Conservation (phyloP, 2,797 vertebrate genomes). For the Nannoperca obscura region DNA sequence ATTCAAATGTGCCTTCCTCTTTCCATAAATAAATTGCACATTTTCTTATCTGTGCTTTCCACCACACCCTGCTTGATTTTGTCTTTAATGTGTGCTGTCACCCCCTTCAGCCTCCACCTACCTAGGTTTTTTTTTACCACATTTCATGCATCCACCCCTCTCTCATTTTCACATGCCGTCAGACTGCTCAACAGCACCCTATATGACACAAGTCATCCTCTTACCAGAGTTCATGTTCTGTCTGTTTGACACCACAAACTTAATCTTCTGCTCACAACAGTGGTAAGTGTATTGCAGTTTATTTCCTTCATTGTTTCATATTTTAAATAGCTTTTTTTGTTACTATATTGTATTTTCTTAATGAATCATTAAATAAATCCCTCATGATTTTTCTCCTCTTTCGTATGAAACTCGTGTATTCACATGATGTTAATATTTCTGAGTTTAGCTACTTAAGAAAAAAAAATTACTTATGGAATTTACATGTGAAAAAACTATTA, state of each 20-base stretch:
- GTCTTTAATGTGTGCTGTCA: constrained; percentile 42
- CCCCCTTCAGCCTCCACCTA: constrained; percentile 30
- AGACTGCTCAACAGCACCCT: neutral
- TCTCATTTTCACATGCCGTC: constrained; percentile 6
- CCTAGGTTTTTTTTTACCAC: constrained; percentile 9
- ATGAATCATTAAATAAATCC: neutral
- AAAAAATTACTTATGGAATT: neutral
- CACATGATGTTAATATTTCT: neutral
- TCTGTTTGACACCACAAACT: neutral
- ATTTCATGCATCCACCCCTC: constrained; percentile 36
- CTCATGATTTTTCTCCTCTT: neutral
- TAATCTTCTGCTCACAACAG: constrained; percentile 9
- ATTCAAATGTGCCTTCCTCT: constrained; percentile 47
- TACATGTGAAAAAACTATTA: neutral
- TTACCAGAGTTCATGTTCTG: neutral
- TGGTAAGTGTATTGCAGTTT: constrained; percentile 46
- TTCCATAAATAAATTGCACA: constrained; percentile 32
- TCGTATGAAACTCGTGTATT: neutral
- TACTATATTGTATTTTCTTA: neutral
- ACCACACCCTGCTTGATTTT: constrained; percentile 32
- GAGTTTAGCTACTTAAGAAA: neutral
- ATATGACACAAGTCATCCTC: constrained; percentile 11
- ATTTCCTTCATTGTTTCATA: neutral
- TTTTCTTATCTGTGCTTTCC: constrained; percentile 15
- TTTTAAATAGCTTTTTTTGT: neutral